A percentile compares a stretch with the other conserved stretches of the same genome.
Conservation (phyloP, 2,888 invertebrate species). For the Phymatocera aterrima region DNA sequence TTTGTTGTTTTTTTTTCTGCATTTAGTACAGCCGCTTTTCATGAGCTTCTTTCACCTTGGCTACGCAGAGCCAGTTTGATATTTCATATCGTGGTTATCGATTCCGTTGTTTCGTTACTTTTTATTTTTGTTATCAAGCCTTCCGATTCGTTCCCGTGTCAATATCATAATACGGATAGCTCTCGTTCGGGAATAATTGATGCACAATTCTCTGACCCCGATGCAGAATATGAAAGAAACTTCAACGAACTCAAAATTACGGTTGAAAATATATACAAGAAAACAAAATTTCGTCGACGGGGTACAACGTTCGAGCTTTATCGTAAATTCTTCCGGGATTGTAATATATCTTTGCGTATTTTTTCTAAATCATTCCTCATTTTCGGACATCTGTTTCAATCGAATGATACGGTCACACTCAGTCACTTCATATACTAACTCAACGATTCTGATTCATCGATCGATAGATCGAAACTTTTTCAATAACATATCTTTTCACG, state of each 20-base stretch:
- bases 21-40: neutral
- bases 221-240: neutral
- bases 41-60: too few relatives aligned
- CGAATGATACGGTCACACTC: too few relatives aligned
- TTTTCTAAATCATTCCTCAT: too few relatives aligned
- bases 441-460: too few relatives aligned
- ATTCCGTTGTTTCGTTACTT: neutral
- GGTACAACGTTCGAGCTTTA: too few relatives aligned
- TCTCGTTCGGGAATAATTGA: constrained; percentile 14
- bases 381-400: too few relatives aligned
- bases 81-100: too few relatives aligned
- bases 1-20: neutral
- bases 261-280: neutral
- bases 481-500: neutral
- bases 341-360: too few relatives aligned
- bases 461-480: neutral
- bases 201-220: neutral
- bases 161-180: neutral
- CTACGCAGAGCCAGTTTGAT: too few relatives aligned
- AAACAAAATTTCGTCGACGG: too few relatives aligned
- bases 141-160: neutral
- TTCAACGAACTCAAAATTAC: neutral
- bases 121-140: neutral
- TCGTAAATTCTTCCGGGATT: neutral
- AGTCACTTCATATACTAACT: too few relatives aligned